phyloP scores from a whole-genome alignment of 2,113 vertebrate species.

The Hemiprocne comata region DNA sequence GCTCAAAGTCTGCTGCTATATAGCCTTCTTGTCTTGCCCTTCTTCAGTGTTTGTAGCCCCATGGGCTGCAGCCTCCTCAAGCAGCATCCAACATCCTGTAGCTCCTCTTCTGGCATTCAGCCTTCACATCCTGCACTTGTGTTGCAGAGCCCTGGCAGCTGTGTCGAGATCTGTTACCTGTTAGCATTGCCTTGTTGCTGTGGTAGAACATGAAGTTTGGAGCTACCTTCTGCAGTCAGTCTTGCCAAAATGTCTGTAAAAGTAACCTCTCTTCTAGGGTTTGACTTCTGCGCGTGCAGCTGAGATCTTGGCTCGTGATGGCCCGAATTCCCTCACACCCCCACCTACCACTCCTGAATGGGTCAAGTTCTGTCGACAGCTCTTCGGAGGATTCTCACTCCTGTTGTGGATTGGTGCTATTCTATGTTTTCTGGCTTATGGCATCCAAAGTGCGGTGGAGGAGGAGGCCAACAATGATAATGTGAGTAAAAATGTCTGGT shows the following conservation, averaged over 20 bases:
- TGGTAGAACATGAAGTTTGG: background rate
- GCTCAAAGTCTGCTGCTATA: background rate
- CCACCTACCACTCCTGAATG: slow-evolving; percentile 96
- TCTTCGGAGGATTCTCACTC: slow-evolving; percentile 96
- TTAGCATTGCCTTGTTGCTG: background rate
- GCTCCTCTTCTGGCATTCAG: background rate
- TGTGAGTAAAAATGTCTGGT: slow-evolving; percentile 72
- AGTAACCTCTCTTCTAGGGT: slow-evolving; percentile 77
- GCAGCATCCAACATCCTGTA: background rate
- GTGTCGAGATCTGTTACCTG: background rate
- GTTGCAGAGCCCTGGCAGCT: background rate
- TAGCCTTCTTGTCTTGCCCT: background rate
- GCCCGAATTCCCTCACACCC: slow-evolving; percentile 92
- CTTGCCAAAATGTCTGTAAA: background rate
- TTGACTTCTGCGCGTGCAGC: slow-evolving; percentile 84
- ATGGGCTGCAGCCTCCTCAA: background rate
- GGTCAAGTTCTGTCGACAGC: slow-evolving; percentile 96
- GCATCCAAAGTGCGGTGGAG: slow-evolving; percentile 84
- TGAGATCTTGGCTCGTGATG: slow-evolving; percentile 92
- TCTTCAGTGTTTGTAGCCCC: background rate
- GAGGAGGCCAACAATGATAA: slow-evolving; percentile 89
- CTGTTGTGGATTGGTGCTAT: slow-evolving; percentile 95
- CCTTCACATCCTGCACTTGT: background rate
- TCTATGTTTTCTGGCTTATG: slow-evolving; percentile 92
- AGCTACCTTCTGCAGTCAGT: background rate